Percentiles rank a stretch among this genome's conserved stretches.
phyloP scores from a whole-genome alignment of 2,797 vertebrate species.

The Acanthurus tractus region DNA sequence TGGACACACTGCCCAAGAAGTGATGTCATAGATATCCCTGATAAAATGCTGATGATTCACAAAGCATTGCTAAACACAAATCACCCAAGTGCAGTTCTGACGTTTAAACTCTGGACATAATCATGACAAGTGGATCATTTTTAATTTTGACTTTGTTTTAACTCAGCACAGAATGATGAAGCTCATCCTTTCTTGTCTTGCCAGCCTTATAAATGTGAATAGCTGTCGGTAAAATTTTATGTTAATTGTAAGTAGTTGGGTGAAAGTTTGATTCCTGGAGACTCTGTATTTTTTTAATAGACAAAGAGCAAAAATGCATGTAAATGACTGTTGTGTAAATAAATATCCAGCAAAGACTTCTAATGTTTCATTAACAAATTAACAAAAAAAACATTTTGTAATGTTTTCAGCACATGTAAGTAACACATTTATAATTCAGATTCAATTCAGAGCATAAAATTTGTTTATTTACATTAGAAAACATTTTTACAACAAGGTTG shows the following conservation, averaged over 20 bases:
- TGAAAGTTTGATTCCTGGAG: neutral
- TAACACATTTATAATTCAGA: neutral
- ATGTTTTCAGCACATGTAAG: conserved; percentile 3
- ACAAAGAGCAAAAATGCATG: conserved; percentile 2
- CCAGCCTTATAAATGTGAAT: neutral
- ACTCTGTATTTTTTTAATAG: conserved; percentile 6
- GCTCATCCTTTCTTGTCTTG: neutral
- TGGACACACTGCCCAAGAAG: conserved; percentile 86
- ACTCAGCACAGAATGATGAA: neutral
- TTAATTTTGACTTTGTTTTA: conserved; percentile 12
- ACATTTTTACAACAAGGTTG: conserved; percentile 64
- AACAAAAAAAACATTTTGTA: neutral
- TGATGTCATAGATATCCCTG: conserved; percentile 44
- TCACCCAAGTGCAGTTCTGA: conserved; percentile 70
- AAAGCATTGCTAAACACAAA: neutral
- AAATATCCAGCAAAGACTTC: neutral
- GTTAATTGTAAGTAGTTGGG: neutral
- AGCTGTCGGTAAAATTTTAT: neutral
- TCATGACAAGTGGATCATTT: neutral
- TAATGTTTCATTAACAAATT: neutral
- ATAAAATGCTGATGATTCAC: neutral
- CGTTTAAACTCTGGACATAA: neutral
- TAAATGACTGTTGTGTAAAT: conserved; percentile 26
- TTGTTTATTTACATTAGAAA: conserved; percentile 80
- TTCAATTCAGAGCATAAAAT: conserved; percentile 54